A percentile compares a stretch with the other conserved stretches of the same genome.
phyloP scores from a whole-genome alignment of 2,113 vertebrate species.

The Tretioscincus oriximinensis region DNA sequence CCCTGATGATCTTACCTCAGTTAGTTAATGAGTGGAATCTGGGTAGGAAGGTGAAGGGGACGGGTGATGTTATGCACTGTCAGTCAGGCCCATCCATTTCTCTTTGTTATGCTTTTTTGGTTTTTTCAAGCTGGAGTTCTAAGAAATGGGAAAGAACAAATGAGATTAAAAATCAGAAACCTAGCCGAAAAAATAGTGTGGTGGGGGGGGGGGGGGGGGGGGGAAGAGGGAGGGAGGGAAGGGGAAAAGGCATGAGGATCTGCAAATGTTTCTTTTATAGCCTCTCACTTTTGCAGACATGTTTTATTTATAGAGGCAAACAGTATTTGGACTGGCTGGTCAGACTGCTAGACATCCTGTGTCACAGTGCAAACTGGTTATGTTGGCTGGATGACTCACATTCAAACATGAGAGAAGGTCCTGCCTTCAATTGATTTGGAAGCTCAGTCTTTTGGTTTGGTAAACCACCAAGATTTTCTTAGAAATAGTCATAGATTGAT shows the following conservation, averaged over 20 bases:
- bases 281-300: background rate
- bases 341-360: too few species aligned
- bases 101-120: slow-evolving; percentile 51
- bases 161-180: slow-evolving; percentile 56
- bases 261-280: background rate
- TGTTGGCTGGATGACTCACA: background rate
- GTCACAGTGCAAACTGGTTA: too few species aligned
- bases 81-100: slow-evolving; percentile 63
- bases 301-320: background rate
- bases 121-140: slow-evolving; percentile 46
- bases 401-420: background rate
- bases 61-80: slow-evolving; percentile 68
- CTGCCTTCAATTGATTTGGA: background rate
- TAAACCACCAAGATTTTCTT: background rate
- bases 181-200: slow-evolving; percentile 36
- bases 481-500: background rate
- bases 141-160: slow-evolving; percentile 25
- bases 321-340: background rate
- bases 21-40: slow-evolving; percentile 64
- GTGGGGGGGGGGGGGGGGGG: background rate
- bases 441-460: background rate
- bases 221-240: background rate
- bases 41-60: slow-evolving; percentile 62
- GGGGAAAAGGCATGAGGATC: slow-evolving; percentile 13
- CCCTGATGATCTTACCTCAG: slow-evolving; percentile 21